A percentile compares a stretch with the other conserved stretches of the same genome.
Conservation (phyloP, 2,113 vertebrate genomes). For the Sinocyclocheilus anshuiensis region DNA sequence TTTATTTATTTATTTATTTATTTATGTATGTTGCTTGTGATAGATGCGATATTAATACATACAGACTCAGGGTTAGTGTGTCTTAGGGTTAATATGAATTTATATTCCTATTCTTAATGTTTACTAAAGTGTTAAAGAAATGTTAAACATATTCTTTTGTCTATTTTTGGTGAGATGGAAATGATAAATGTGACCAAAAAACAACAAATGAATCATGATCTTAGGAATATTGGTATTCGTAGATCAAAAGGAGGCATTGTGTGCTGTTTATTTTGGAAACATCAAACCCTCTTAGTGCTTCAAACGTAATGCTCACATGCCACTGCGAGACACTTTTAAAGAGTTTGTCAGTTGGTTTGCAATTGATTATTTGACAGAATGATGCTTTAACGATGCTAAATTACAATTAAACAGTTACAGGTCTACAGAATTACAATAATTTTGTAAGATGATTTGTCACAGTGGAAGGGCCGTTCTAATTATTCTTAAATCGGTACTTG, state of each 20-base stretch:
- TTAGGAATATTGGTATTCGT: conserved; percentile 1
- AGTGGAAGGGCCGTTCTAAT: neutral
- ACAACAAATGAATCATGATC: conserved; percentile 1
- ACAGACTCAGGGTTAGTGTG: neutral
- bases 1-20: neutral
- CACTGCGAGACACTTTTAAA: conserved; percentile 18
- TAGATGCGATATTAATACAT: neutral
- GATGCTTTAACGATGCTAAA: neutral
- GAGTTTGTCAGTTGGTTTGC: conserved; percentile 7
- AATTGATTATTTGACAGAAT: conserved; percentile 45
- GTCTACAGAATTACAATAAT: neutral
- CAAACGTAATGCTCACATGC: conserved; percentile 24
- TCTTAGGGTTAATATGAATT: no score
- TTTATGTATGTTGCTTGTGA: neutral
- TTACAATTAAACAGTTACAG: conserved; percentile 1
- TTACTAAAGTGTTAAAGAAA: neutral
- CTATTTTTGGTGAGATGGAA: conserved; percentile 22
- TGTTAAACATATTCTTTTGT: conserved; percentile 19
- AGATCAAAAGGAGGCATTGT: conserved; percentile 31
- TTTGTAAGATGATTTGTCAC: neutral
- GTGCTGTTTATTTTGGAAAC: conserved; percentile 49
- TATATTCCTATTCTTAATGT: neutral
- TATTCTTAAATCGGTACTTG: neutral
- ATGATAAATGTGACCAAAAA: neutral
- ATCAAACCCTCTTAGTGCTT: conserved; percentile 28